Conservation (phyloP, 2,797 vertebrate genomes). For the Naso thynnoides region DNA sequence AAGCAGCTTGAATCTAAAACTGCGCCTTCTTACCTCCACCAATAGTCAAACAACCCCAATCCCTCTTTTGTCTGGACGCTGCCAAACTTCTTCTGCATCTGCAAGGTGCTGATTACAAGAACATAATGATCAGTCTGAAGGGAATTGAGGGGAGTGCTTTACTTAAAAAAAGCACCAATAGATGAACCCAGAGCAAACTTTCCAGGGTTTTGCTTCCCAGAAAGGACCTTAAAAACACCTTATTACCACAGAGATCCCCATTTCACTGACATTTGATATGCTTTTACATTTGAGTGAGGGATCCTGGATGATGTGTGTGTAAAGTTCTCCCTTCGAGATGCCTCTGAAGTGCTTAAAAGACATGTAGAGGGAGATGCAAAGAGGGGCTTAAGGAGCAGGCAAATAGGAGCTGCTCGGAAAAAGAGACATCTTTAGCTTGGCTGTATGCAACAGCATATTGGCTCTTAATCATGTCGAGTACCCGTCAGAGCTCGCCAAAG, state of each 20-base stretch:
- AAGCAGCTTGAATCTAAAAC: conserved; percentile 70
- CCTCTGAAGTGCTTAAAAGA: conserved; percentile 84
- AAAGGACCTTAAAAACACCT: conserved; percentile 79
- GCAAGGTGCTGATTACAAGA: conserved; percentile 77
- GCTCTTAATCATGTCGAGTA: conserved; percentile 84
- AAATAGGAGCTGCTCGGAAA: conserved; percentile 74
- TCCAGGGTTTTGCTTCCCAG: conserved; percentile 62
- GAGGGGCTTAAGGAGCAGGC: conserved; percentile 84
- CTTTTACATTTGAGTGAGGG: conserved; percentile 70
- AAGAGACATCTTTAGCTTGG: conserved; percentile 82
- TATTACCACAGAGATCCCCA: conserved; percentile 69
- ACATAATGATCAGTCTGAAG: conserved; percentile 76
- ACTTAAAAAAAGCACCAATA: conserved; percentile 62
- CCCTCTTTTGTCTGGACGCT: conserved; percentile 49
- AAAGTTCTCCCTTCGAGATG: conserved; percentile 71
- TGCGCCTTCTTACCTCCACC: conserved; percentile 59
- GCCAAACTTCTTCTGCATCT: conserved; percentile 65
- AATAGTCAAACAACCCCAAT: conserved; percentile 50
- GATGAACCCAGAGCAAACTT: conserved; percentile 78
- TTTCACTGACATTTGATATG: conserved; percentile 83
- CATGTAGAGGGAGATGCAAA: conserved; percentile 80
- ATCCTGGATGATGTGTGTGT: conserved; percentile 75
- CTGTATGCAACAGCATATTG: conserved; percentile 74
- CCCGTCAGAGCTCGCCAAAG: conserved; percentile 83
- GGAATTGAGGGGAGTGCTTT: conserved; percentile 37